These are phyloP conservation scores for Cardiocondyla obscurior DNA, from an alignment of 1,140 invertebrate genomes.

Conservation along the genomic window DNA sequence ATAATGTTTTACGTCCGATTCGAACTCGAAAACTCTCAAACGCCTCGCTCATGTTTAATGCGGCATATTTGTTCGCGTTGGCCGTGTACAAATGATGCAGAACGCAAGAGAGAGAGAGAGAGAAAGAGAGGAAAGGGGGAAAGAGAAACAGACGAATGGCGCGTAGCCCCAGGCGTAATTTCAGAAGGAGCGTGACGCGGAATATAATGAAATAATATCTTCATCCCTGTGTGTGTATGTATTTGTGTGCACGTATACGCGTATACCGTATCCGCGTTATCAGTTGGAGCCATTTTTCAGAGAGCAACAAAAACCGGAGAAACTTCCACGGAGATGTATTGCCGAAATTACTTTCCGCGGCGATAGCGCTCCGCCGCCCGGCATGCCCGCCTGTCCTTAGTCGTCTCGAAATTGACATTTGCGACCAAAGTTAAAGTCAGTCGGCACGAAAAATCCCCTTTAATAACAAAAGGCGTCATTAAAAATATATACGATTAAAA, in stretches of 20 bases:
- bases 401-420: conserved; percentile 14
- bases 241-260: neutral
- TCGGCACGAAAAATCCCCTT: neutral
- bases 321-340: conserved; percentile 41
- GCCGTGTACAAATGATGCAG: conserved; percentile 34
- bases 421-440: neutral
- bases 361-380: conserved; percentile 1
- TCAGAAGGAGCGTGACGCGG: conserved; percentile 41
- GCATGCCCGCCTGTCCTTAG: neutral
- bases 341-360: conserved; percentile 22
- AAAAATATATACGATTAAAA: neutral
- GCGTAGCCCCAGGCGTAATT: conserved; percentile 52
- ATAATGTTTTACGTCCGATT: conserved; percentile 13
- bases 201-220: conserved; percentile 53
- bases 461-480: neutral
- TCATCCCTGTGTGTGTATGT: neutral
- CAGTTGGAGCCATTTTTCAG: conserved; percentile 40
- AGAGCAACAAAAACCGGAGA: conserved; percentile 28
- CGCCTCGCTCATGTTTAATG: conserved; percentile 28
- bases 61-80: conserved; percentile 25
- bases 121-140: conserved; percentile 49
- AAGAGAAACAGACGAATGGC: conserved; percentile 69
- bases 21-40: conserved; percentile 15
- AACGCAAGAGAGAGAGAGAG: conserved; percentile 31
- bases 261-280: conserved; percentile 26